Conservation (phyloP, 2,888 invertebrate genomes). For the Gymnoscelis rufifasciata region DNA sequence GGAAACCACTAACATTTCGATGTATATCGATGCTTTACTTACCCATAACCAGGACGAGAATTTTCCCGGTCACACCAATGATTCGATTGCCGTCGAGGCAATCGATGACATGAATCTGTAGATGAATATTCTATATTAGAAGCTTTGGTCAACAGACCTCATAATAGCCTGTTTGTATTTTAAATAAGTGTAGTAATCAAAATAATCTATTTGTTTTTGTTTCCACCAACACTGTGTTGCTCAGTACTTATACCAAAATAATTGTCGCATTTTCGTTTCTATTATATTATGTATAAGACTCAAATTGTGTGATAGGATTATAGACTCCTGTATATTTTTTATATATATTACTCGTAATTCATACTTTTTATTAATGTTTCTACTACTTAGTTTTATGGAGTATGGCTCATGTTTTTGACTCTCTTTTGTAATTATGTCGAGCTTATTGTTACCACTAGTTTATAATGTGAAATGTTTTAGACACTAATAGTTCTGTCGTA, state of each 20-base stretch:
- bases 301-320: conserved; percentile 13
- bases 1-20: background rate
- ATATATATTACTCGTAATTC: conserved; percentile 6
- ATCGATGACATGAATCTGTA: no score
- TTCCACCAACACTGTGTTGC: no score
- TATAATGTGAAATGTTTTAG: background rate
- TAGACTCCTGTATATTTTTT: conserved; percentile 13
- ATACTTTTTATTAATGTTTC: conserved; percentile 7
- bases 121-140: no score
- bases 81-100: no score
- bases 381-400: conserved; percentile 6
- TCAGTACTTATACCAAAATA: no score
- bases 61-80: no score
- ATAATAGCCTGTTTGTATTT: no score
- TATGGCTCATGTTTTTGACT: conserved; percentile 14
- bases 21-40: background rate
- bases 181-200: no score
- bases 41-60: no score
- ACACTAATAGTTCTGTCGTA: background rate
- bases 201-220: no score
- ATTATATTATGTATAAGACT: conserved; percentile 7
- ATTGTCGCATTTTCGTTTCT: background rate
- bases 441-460: conserved; percentile 18
- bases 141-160: no score
- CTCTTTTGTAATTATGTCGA: conserved; percentile 12